These are phyloP conservation scores for Eleginops maclovinus DNA, from an alignment of 2,113 vertebrate genomes.

Conservation along the genomic window DNA sequence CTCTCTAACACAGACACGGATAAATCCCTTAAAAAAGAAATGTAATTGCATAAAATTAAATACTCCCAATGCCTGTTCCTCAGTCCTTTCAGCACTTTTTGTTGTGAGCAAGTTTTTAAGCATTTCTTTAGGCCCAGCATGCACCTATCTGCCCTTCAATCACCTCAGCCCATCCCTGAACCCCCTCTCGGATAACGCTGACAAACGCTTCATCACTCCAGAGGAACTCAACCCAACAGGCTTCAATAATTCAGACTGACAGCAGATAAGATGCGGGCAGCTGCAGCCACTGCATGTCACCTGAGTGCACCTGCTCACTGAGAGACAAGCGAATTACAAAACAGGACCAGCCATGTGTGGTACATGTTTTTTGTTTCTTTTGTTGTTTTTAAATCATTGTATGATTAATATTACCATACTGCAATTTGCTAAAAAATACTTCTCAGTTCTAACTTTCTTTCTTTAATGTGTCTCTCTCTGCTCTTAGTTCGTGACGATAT, in stretches of 20 bases:
- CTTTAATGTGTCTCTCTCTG: neutral
- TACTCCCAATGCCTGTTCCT: neutral
- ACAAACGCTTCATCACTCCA: constrained; percentile 53
- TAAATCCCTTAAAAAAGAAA: neutral
- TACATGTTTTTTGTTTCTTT: neutral
- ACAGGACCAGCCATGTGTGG: neutral
- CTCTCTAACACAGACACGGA: too few relatives aligned
- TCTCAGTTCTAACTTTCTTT: neutral
- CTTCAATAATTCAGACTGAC: constrained; percentile 81
- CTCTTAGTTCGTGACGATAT: neutral
- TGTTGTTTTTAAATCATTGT: neutral
- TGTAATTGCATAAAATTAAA: neutral
- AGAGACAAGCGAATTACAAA: neutral
- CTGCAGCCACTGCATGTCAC: constrained; percentile 7
- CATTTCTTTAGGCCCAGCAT: neutral
- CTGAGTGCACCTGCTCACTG: constrained; percentile 22
- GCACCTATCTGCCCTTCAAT: constrained; percentile 1
- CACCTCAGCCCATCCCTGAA: constrained; percentile 27
- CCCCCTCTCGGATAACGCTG: constrained; percentile 22
- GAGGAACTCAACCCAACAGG: constrained; percentile 67
- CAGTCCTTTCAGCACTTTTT: neutral
- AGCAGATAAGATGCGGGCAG: constrained; percentile 51
- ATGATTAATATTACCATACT: neutral
- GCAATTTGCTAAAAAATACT: neutral
- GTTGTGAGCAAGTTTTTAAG: neutral